Conservation (phyloP, 2,888 invertebrate genomes). For the Anoplius nigerrimus region DNA sequence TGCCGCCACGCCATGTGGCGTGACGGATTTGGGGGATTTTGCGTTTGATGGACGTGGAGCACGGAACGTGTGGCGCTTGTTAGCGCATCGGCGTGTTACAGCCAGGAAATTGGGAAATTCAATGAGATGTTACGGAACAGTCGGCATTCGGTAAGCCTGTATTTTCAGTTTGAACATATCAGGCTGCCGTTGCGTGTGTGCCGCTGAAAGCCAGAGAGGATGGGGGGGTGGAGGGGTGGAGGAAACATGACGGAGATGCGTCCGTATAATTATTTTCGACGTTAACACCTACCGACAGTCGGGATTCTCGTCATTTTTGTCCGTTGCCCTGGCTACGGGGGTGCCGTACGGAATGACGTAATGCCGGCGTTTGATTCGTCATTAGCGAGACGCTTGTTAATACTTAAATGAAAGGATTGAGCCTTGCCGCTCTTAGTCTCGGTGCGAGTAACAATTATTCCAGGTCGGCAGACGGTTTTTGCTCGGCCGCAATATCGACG, state of each 20-base stretch:
- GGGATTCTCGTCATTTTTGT: too few relatives aligned
- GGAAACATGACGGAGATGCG: too few relatives aligned
- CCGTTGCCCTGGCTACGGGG: too few relatives aligned
- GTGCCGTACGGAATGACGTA: too few relatives aligned
- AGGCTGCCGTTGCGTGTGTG: too few relatives aligned
- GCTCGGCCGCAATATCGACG: background rate
- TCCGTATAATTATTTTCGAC: too few relatives aligned
- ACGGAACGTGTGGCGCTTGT: conserved; percentile 48
- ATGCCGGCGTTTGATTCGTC: too few relatives aligned
- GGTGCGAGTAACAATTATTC: background rate
- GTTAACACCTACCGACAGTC: too few relatives aligned
- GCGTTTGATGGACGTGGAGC: conserved; percentile 56
- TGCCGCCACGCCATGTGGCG: conserved; percentile 24
- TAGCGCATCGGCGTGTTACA: conserved; percentile 44
- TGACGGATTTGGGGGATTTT: conserved; percentile 53
- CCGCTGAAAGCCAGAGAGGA: too few relatives aligned
- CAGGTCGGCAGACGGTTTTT: background rate
- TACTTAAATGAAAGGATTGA: too few relatives aligned
- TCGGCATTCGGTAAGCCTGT: background rate
- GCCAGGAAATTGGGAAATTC: conserved; percentile 47
- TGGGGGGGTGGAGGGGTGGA: too few relatives aligned
- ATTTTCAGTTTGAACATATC: background rate
- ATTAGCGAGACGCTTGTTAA: too few relatives aligned
- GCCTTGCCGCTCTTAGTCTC: background rate
- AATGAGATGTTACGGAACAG: conserved; percentile 33